Conservation (phyloP, 2,888 invertebrate genomes). For the Luperina testacea region DNA sequence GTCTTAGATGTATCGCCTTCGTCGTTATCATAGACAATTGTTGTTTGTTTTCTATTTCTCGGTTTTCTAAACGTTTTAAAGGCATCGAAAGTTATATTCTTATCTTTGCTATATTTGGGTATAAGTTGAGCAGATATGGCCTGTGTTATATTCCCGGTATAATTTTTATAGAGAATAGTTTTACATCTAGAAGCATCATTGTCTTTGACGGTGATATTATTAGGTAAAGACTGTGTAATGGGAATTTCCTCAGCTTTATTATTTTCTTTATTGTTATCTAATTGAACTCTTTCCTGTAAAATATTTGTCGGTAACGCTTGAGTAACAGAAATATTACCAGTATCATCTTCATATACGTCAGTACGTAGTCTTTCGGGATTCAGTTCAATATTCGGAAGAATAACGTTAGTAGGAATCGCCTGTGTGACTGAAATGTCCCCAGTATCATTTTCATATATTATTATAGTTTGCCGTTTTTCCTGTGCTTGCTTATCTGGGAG, state of each 20-base stretch:
- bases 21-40: constrained; percentile 42
- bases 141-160: constrained; percentile 62
- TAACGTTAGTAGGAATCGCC: constrained; percentile 55
- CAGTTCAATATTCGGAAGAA: constrained; percentile 13
- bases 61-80: background rate
- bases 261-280: background rate
- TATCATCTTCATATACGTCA: constrained; percentile 21
- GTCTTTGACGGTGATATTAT: constrained; percentile 13
- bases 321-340: constrained; percentile 46
- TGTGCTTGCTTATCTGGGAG: constrained; percentile 9
- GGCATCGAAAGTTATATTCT: constrained; percentile 16
- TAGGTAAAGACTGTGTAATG: constrained; percentile 5
- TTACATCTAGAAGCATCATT: constrained; percentile 41
- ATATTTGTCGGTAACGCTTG: constrained; percentile 53
- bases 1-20: constrained; percentile 59
- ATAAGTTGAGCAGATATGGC: constrained; percentile 38
- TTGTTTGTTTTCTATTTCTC: constrained; percentile 11
- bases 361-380: constrained; percentile 23
- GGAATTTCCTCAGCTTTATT: background rate
- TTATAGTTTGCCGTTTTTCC: constrained; percentile 55
- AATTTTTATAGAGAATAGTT: constrained; percentile 58
- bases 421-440: constrained; percentile 65
- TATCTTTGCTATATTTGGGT: constrained; percentile 12
- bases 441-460: constrained; percentile 58
- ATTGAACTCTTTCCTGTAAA: constrained; percentile 4